A percentile compares a stretch with the other conserved stretches of the same genome.
Conservation (phyloP, 2,113 vertebrate species). For the Hippocampus guttulatus region DNA sequence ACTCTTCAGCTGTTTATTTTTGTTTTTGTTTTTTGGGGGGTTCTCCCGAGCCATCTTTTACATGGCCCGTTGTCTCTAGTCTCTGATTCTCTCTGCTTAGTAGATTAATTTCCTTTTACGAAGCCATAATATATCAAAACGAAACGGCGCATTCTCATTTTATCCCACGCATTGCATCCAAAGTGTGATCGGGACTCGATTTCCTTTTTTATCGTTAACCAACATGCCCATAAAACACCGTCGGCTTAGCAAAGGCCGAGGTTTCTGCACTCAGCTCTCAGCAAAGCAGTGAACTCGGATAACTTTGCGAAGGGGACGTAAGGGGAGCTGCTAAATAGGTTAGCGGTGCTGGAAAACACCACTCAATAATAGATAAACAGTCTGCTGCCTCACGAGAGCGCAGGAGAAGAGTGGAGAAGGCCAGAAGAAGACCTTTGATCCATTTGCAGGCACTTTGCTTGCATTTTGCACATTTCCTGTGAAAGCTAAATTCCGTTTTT, state of each 20-base stretch:
- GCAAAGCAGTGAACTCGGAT: background rate
- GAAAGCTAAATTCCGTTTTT: background rate
- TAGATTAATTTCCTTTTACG: background rate
- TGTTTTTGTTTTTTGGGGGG: background rate
- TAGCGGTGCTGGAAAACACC: constrained; percentile 25
- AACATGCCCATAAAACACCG: background rate
- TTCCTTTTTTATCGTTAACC: background rate
- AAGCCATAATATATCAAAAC: no score
- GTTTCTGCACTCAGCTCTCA: constrained; percentile 9
- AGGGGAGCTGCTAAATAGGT: constrained; percentile 35
- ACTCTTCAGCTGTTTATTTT: background rate
- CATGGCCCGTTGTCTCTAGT: background rate
- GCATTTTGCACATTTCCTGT: background rate
- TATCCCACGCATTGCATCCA: no score
- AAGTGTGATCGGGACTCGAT: no score
- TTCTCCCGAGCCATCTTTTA: background rate
- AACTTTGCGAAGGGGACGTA: background rate
- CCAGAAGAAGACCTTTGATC: background rate
- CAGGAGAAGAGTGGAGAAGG: background rate
- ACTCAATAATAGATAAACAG: constrained; percentile 50
- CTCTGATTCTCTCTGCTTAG: background rate
- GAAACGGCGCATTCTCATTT: no score
- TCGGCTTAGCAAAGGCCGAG: background rate
- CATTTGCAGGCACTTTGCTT: background rate
- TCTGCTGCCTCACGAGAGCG: constrained; percentile 25